phyloP scores from a whole-genome alignment of 2,797 vertebrate genomes.

The Lagodon rhomboides region DNA sequence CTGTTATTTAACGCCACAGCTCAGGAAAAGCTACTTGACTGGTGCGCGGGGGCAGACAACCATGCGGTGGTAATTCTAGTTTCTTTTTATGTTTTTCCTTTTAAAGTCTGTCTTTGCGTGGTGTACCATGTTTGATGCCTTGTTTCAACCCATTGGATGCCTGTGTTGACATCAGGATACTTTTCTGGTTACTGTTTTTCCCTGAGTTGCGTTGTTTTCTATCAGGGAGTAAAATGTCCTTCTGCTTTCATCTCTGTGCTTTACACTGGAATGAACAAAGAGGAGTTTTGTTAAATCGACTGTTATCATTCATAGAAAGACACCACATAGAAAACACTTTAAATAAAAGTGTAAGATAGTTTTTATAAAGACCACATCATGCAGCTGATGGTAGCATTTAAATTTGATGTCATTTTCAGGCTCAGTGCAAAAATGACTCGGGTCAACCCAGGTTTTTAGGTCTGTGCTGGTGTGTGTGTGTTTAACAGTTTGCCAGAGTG shows the following conservation, averaged over 20 bases:
- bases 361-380: neutral
- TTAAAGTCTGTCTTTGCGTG: neutral
- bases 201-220: neutral
- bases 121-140: no score
- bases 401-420: constrained; percentile 17
- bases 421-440: neutral
- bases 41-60: no score
- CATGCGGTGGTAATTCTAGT: no score
- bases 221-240: no score
- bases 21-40: no score
- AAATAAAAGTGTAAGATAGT: neutral
- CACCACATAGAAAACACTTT: neutral
- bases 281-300: no score
- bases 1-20: no score
- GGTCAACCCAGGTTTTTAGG: constrained; percentile 19
- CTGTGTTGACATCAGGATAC: no score
- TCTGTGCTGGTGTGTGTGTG: neutral
- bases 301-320: no score
- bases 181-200: neutral
- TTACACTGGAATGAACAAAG: no score
- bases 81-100: neutral
- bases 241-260: neutral
- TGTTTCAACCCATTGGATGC: neutral
- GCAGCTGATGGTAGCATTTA: constrained; percentile 11
- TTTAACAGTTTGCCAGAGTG: no score